Evolutionary conservation across 2,113 vertebrate species (phyloP).

Genomic region (Pygathrix nemaeus): DNA sequence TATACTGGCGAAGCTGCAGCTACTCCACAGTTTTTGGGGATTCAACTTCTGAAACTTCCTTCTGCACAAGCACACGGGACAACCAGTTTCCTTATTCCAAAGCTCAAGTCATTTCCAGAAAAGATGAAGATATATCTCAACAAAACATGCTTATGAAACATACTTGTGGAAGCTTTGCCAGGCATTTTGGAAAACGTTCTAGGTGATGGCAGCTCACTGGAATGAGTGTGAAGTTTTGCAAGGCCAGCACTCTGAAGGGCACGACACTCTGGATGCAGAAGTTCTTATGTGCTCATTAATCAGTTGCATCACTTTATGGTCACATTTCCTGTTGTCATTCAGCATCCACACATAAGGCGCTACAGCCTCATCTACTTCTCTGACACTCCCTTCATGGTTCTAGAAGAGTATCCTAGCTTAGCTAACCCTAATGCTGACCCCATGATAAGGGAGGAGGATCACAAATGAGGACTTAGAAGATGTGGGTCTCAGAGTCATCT

Average conservation of each 20-base stretch:
- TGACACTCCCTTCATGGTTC: not conserved
- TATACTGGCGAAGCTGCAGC: not conserved
- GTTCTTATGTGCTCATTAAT: not conserved
- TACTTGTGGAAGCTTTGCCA: not conserved
- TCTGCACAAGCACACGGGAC: not conserved
- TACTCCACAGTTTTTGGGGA: not conserved
- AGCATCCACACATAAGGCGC: not conserved
- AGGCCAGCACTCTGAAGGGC: not conserved
- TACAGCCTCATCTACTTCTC: not conserved
- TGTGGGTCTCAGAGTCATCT: not conserved
- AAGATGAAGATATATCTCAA: not conserved
- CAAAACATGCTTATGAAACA: not conserved
- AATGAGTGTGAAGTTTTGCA: not conserved
- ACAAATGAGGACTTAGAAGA: not conserved
- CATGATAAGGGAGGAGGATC: not conserved
- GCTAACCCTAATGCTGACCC: not conserved
- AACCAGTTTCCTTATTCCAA: not conserved
- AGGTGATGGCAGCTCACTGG: not conserved
- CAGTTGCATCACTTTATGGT: not conserved
- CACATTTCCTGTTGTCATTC: not conserved
- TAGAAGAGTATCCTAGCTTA: not conserved
- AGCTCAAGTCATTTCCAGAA: not conserved
- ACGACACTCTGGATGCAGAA: rapidly evolving
- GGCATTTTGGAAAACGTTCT: not conserved
- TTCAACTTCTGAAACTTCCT: not conserved